Percentiles rank a stretch among this genome's conserved stretches.
phyloP scores from a whole-genome alignment of 2,113 vertebrate species.

The Anolis sagrei region DNA sequence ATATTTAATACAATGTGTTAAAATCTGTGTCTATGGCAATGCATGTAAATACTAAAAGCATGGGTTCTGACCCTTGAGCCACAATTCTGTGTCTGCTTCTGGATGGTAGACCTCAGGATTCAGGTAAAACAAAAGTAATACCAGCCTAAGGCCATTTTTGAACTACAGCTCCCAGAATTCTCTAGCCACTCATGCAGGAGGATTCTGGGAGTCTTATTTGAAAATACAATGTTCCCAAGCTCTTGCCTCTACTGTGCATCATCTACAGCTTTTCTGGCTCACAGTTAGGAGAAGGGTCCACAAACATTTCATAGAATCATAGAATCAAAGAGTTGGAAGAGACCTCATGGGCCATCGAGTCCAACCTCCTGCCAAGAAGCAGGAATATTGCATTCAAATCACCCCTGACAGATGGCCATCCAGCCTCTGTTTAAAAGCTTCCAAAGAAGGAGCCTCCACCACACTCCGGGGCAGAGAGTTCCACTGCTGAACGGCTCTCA shows the following conservation, averaged over 20 bases:
- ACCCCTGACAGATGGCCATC: no score
- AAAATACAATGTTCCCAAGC: no score
- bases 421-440: no score
- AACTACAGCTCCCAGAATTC: background rate
- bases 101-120: background rate
- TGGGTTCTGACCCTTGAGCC: background rate
- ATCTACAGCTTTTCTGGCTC: background rate
- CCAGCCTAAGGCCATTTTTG: background rate
- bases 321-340: no score
- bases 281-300: background rate
- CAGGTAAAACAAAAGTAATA: background rate
- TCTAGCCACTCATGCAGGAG: no score
- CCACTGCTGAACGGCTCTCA: no score
- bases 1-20: background rate
- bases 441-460: no score
- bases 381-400: no score
- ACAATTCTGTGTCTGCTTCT: background rate
- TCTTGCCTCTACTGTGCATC: background rate
- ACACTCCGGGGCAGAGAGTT: no score
- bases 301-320: fast-evolving
- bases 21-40: background rate
- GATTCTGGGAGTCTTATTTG: no score
- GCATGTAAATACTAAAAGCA: background rate
- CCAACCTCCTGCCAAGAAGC: no score
- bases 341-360: no score